Percentiles rank a stretch among this genome's conserved stretches.
Evolutionary conservation across 1,140 invertebrate species (phyloP).

Genomic region (Diachasma alloeum): DNA sequence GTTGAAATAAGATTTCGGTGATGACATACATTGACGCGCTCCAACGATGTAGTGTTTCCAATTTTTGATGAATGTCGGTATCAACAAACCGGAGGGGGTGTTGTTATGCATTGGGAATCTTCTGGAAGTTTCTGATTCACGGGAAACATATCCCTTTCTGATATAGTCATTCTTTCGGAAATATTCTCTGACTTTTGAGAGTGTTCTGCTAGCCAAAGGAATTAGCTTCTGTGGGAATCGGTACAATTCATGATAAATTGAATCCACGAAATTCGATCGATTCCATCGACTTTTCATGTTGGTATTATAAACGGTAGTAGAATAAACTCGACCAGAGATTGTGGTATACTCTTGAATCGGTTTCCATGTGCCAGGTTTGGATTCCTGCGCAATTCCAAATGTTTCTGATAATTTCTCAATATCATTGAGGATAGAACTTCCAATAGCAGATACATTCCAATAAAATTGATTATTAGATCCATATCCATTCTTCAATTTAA

Average conservation of each 20-base stretch:
- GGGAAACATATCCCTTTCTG: neutral
- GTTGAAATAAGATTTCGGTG: neutral
- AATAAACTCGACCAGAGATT: no score
- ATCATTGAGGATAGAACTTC: conserved; percentile 6
- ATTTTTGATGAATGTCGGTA: neutral
- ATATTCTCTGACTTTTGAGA: neutral
- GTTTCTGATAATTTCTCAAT: neutral
- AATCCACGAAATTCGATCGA: neutral
- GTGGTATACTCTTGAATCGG: neutral
- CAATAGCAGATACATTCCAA: neutral
- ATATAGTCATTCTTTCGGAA: conserved; percentile 21
- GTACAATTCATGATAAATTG: conserved; percentile 5
- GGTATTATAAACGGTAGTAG: no score
- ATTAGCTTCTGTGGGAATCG: neutral
- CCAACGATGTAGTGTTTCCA: neutral
- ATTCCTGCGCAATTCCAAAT: neutral
- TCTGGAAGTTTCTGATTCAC: neutral
- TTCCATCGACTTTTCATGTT: no score
- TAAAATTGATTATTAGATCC: neutral
- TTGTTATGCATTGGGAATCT: neutral
- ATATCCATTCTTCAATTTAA: neutral
- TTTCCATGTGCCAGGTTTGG: no score
- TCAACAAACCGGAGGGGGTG: conserved; percentile 9
- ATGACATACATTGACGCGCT: neutral
- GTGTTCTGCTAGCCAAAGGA: neutral